Evolutionary conservation across 2,888 invertebrate species (phyloP).

Genomic region (Lordiphosa fenestrarum): DNA sequence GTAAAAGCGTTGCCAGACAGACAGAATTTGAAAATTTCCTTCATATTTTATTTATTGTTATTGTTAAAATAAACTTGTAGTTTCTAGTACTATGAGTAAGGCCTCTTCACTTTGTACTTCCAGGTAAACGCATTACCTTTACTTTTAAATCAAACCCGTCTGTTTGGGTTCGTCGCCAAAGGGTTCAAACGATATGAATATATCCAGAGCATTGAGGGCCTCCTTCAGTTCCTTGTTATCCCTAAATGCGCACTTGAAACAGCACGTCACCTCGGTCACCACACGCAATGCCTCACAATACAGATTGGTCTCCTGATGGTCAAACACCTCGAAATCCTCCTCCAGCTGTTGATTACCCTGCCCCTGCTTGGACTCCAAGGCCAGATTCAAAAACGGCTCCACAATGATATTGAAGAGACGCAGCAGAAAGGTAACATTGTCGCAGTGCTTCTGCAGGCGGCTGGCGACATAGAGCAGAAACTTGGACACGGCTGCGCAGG

Average conservation of each 20-base stretch:
- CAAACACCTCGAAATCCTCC: constrained; percentile 66
- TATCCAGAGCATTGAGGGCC: constrained; percentile 13
- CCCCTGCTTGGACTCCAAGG: background rate
- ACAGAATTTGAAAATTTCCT: no score
- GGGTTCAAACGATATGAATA: background rate
- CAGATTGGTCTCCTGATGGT: constrained; percentile 76
- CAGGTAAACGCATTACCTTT: no score
- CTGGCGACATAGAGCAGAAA: constrained; percentile 61
- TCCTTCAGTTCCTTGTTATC: constrained; percentile 46
- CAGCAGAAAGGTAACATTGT: constrained; percentile 54
- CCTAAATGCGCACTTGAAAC: constrained; percentile 57
- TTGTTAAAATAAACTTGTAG: no score
- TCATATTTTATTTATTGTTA: no score
- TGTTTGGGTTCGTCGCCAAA: background rate
- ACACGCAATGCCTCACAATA: constrained; percentile 75
- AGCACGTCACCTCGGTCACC: constrained; percentile 49
- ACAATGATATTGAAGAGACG: constrained; percentile 65
- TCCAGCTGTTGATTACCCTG: constrained; percentile 12
- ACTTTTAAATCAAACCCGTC: no score
- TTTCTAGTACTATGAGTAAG: no score
- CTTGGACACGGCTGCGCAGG: constrained; percentile 62
- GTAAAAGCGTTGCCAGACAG: no score
- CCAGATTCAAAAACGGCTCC: constrained; percentile 50
- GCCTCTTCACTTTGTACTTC: no score
- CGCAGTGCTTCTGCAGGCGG: constrained; percentile 37